These are phyloP conservation scores for Drusus annulatus DNA, from an alignment of 1,140 invertebrate species.

Conservation along the genomic window DNA sequence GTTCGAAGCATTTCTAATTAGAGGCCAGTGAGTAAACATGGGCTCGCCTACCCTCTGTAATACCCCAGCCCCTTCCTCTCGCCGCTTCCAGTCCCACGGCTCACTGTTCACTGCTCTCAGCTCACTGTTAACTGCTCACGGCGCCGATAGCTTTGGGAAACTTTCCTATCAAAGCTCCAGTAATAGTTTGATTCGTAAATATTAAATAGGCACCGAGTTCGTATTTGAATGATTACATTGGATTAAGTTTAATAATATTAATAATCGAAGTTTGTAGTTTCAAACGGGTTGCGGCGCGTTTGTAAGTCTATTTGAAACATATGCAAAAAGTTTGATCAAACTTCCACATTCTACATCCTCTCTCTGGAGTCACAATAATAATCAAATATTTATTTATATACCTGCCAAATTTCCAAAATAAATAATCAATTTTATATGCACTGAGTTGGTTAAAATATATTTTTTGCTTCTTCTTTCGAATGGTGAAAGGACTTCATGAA, in stretches of 20 bases:
- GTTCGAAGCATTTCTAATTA: slow-evolving; percentile 59
- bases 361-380: too few species aligned
- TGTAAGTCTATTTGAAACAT: too few species aligned
- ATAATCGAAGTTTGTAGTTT: background rate
- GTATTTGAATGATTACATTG: background rate
- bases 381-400: too few species aligned
- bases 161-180: slow-evolving; percentile 1
- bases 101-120: background rate
- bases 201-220: background rate
- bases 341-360: too few species aligned
- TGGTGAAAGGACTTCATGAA: too few species aligned
- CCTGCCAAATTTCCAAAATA: too few species aligned
- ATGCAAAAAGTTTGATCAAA: too few species aligned
- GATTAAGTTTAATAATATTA: slow-evolving; percentile 17
- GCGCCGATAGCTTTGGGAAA: slow-evolving; percentile 21
- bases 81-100: background rate
- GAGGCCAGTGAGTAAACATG: slow-evolving; percentile 39
- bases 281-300: too few species aligned
- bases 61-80: background rate
- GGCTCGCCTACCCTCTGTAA: slow-evolving; percentile 1
- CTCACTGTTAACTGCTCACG: background rate
- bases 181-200: slow-evolving; percentile 42
- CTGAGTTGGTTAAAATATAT: too few species aligned
- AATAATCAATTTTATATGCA: too few species aligned
- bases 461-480: too few species aligned